A percentile compares a stretch with the other conserved stretches of the same genome.
These are phyloP conservation scores for Aethina tumida DNA, from an alignment of 1,140 invertebrate genomes.

Conservation along the genomic window DNA sequence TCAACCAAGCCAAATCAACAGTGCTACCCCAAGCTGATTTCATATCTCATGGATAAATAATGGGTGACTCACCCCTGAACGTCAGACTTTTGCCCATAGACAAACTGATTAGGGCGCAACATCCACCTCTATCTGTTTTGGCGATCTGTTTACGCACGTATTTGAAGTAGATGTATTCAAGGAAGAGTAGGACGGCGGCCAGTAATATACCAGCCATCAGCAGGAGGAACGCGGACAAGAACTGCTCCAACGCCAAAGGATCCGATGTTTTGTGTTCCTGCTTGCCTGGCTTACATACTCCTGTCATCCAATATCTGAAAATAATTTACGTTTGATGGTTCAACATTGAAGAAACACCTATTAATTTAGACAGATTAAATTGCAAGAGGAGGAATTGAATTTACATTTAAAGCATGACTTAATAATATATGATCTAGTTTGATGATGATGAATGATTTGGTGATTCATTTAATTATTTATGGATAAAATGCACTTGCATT, in stretches of 20 bases:
- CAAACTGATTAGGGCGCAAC: conserved; percentile 84
- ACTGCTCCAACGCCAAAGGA: conserved; percentile 91
- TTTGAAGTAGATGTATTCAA: conserved; percentile 93
- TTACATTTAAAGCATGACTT: too few species aligned
- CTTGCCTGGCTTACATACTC: conserved; percentile 87
- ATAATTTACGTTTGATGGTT: too few species aligned
- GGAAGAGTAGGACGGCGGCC: conserved; percentile 68
- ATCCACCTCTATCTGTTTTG: conserved; percentile 77
- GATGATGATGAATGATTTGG: too few species aligned
- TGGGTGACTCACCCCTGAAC: conserved; percentile 20
- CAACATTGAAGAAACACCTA: too few species aligned
- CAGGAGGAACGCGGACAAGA: conserved; percentile 92
- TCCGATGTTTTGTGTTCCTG: conserved; percentile 84
- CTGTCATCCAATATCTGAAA: conserved; percentile 99
- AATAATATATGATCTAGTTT: too few species aligned
- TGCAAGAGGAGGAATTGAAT: too few species aligned
- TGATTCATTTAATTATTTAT: too few species aligned
- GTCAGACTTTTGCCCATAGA: conserved; percentile 49
- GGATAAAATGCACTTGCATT: too few species aligned
- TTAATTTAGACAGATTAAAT: too few species aligned
- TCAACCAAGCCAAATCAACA: too few species aligned
- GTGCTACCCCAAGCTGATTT: too few species aligned
- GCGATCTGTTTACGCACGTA: conserved; percentile 80
- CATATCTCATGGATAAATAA: too few species aligned
- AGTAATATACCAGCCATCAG: conserved; percentile 88